Base-by-base conservation (phyloP, 1,140 invertebrate genomes). In the Carposina sasakii region DNA sequence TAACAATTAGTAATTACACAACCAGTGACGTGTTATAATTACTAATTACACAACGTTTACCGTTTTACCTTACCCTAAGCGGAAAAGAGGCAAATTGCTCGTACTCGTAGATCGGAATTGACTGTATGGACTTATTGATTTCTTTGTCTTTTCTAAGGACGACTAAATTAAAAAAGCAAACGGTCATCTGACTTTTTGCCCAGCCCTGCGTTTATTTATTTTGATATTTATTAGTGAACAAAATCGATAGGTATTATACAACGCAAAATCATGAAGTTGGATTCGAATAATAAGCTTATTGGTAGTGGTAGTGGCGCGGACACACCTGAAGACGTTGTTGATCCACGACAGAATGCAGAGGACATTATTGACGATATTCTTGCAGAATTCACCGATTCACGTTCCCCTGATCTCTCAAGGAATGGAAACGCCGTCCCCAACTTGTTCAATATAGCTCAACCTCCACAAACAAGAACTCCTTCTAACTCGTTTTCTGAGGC, bases 251-350 rank as follows among this genome's bases (percentile, higher is more conserved):
- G 28, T 48, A 15, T 30, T 22, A 28, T 43, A 58, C 56, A 57
- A 47, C 41, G 52, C 53, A 31, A 39, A 55, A 71, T 46, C 48
- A 83, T 84, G 81, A 84, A 84, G 63, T 54, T 81, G 37, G 81
- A 84, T 44, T 81, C 77, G 12, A 84, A 84, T 60, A 84, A 84
- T 59, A 81, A 81, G 53, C 67, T 81, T 67, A 76, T 81, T 40
- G 76, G 68, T 54, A 73, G 65, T 54, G 75, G 81, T 16, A 72
- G 67, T 48, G 76, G 71, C 9, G 59, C 71, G 2, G 76, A 81
- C 28, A 69, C 70, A 5, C 67, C 75, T 1, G 81, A 84, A 47
- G 77, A 81, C 33, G 64, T 77, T 2, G 61, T 76, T 2, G 81
- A 84, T 50, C 70, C 75, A 5, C 62, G 75, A 15, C 76, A 81